phyloP scores from a whole-genome alignment of 2,113 vertebrate species.

The Mugil cephalus region DNA sequence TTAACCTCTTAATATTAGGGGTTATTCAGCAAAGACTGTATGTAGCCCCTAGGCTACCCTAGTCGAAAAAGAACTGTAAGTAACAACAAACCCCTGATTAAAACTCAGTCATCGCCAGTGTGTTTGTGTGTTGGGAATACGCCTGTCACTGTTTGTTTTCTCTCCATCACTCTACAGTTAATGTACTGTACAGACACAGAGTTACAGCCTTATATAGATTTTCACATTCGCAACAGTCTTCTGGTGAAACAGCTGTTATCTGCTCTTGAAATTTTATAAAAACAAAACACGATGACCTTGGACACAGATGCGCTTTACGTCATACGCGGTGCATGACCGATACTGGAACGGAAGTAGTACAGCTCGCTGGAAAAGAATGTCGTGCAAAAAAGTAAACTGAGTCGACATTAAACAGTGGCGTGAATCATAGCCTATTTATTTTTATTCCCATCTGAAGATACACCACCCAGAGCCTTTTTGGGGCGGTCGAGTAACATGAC shows the following conservation, averaged over 20 bases:
- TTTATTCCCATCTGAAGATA: neutral
- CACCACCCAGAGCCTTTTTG: neutral
- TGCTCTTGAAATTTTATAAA: neutral
- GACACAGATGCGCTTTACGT: neutral
- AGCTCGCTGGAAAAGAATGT: no score
- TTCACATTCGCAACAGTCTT: neutral
- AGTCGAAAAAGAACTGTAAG: neutral
- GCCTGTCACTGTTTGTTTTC: neutral
- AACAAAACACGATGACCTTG: neutral
- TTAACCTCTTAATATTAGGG: neutral
- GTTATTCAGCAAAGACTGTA: constrained; percentile 2
- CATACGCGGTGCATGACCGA: no score
- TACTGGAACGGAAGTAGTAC: no score
- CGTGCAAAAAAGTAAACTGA: neutral
- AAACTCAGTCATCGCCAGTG: neutral
- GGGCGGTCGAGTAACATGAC: neutral
- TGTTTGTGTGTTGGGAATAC: neutral
- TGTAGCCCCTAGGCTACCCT: neutral
- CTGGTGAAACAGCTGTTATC: constrained; percentile 9
- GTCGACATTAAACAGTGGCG: neutral
- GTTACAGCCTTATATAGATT: neutral
- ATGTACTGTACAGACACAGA: neutral
- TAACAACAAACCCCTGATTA: neutral
- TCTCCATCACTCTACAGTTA: neutral
- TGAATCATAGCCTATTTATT: neutral